Evolutionary conservation across 2,113 vertebrate genomes (phyloP), one percentile per base, ranked within the genome.

Genomic region (Candoia aspera): DNA sequence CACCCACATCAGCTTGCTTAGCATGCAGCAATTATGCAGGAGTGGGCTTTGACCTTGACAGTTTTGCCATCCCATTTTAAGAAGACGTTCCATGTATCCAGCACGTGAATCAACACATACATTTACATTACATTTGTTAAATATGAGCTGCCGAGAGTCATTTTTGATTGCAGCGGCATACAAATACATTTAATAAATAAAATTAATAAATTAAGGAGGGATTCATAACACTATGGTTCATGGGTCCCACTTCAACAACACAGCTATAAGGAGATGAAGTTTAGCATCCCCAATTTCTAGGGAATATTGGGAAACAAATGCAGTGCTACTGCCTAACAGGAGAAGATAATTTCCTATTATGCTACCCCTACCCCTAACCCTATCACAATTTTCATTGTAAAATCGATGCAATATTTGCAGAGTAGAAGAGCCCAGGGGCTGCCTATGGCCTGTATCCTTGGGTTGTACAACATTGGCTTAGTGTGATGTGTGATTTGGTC

Each of bases 11-110:
- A 33, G 4, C 55, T 29, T 11, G 58, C 64, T n/a, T 6, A 1
- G 0, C 2, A 62, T 8, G 1, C 42, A 53, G 57, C 29, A 0
- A 17, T 1, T 57, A 73, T 8, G 73, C 33, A 58, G 79, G 59
- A 17, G 86, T n/a, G 17, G 68, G 29, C 5, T 58, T 54, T 0
- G 17, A 46, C 49, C 0, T 1, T 0, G 42, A 24, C 49, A 90
- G 8, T 90, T 46, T 19, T 83, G 60, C 46, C 62, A 88, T 88
- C 12, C 2, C 21, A 46, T 49, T 8, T 21, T 1, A 26, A 4
- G 33, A 0, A 87, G 26, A 19, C 49, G 0, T 0, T 11, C 13
- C 58, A 17, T 21, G 15, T 6, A 55, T 15, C 85, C 58, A 29
- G 46, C 33, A 90, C 15, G 33, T 53, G 15, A 87, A 29, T 83